Evolutionary conservation across 2,888 invertebrate species (phyloP).

Genomic region (Lucinisca nassula): DNA sequence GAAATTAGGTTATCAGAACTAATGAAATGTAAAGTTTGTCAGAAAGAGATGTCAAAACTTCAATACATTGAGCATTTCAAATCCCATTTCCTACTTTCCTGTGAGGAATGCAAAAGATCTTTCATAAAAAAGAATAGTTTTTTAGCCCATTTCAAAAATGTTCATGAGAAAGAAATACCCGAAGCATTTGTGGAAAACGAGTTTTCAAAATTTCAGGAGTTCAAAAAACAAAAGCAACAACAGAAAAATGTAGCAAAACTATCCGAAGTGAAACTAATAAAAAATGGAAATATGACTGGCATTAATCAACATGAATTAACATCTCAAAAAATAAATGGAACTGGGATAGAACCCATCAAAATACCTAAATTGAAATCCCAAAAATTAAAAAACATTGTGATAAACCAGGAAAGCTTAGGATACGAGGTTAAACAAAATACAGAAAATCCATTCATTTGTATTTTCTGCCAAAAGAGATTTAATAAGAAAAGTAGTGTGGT

Average conservation of each 20-base stretch:
- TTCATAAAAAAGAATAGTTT: neutral
- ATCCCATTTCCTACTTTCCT: conserved; percentile 44
- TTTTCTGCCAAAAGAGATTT: conserved; percentile 45
- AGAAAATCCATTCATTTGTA: conserved; percentile 37
- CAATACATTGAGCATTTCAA: conserved; percentile 52
- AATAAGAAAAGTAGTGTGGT: conserved; percentile 38
- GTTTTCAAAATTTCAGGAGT: neutral
- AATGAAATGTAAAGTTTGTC: conserved; percentile 62
- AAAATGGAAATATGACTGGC: too few relatives aligned
- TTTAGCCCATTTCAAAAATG: neutral
- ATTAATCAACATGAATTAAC: too few relatives aligned
- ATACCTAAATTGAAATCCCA: too few relatives aligned
- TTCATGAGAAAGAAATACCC: neutral
- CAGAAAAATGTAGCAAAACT: neutral
- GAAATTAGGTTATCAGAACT: neutral
- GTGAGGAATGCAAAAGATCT: conserved; percentile 58
- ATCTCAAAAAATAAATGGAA: too few relatives aligned
- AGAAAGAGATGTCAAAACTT: conserved; percentile 48
- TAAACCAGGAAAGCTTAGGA: neutral
- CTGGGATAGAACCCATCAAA: too few relatives aligned
- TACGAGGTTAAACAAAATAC: neutral
- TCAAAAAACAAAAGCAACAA: neutral
- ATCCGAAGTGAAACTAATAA: too few relatives aligned
- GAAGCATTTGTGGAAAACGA: neutral
- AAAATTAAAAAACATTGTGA: too few relatives aligned